Evolutionary conservation across 2,797 vertebrate species (phyloP).

Genomic region (Arctocebus calabarensis): DNA sequence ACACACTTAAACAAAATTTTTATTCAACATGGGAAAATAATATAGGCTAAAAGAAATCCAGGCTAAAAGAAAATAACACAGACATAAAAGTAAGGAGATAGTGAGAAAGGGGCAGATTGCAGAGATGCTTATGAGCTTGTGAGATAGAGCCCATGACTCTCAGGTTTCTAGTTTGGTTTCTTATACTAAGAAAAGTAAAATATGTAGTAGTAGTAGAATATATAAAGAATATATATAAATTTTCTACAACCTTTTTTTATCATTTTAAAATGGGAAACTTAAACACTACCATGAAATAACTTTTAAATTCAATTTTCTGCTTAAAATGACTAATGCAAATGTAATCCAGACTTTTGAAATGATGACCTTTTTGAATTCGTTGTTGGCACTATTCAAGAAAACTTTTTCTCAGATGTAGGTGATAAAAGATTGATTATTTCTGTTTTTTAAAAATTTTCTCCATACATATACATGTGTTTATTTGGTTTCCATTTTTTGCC

Average conservation of each 20-base stretch:
- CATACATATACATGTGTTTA: too few species aligned
- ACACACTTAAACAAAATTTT: background rate
- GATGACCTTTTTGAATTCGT: background rate
- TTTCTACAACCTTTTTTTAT: background rate
- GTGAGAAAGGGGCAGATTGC: background rate
- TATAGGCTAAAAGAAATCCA: too few species aligned
- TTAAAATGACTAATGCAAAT: background rate
- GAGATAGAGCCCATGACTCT: background rate
- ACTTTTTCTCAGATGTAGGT: background rate
- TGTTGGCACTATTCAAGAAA: background rate
- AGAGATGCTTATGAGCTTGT: background rate
- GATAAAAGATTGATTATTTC: background rate
- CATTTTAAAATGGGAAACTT: constrained; percentile 13
- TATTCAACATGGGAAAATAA: background rate
- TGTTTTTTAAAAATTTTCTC: background rate
- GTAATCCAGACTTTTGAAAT: background rate
- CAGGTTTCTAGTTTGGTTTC: background rate
- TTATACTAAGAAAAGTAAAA: background rate
- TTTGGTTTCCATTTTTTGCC: too few species aligned
- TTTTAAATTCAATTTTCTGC: background rate
- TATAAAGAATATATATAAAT: background rate
- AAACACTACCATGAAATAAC: background rate
- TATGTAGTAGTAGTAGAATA: background rate
- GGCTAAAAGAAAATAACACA: background rate
- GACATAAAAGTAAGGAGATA: background rate